Base-by-base conservation (phyloP, 2,888 invertebrate genomes). In the Sisyra terminalis region DNA sequence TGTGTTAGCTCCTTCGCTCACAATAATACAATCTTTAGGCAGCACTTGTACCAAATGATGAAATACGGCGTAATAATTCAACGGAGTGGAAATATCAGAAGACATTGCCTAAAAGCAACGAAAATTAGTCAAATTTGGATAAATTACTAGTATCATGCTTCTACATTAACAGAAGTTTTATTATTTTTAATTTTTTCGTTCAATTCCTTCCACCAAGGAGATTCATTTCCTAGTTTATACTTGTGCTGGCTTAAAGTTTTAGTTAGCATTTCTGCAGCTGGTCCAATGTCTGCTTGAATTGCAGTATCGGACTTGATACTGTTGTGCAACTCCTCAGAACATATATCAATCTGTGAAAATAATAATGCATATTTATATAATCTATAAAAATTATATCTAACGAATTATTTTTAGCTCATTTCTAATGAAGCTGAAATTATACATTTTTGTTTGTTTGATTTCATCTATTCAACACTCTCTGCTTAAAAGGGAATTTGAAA, bases 1-100 rank as follows among this genome's bases (percentile, higher is more conserved):
- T 0, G 96, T 97, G 61, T 96, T 96, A 29, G 96, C 94, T 15
- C 96, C 97, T 65, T 97, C 96, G 56, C 92, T 94, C 18, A 94
- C 86, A 46, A 97, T 88, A 11, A 96, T 75, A 4, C 82, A 78
- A 63, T 96, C 84, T 56, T 73, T 68, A 0, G 89, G 88, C 45
- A 89, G 70, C 43, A 69, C 60, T 37, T 77, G 71, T 53, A 84
- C 81, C 39, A 96, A 73, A 48, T 84, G 75, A 59, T 84, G 78
- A 59, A 93, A 89, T 3, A 89, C 92, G 1, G 92, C 78, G 57
- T 90, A 96, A 63, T 96, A 97, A 64, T 94, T 96, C 18, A 96
- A 66, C 0, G 96, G 96, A 1, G 75, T 65, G 0, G 75, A 64
- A 31, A 66, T 71, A 57, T 88, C 79, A 50, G 67, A 65, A 0